These are phyloP conservation scores for Dascillus cervinus DNA, from an alignment of 2,888 invertebrate species.

Conservation along the genomic window DNA sequence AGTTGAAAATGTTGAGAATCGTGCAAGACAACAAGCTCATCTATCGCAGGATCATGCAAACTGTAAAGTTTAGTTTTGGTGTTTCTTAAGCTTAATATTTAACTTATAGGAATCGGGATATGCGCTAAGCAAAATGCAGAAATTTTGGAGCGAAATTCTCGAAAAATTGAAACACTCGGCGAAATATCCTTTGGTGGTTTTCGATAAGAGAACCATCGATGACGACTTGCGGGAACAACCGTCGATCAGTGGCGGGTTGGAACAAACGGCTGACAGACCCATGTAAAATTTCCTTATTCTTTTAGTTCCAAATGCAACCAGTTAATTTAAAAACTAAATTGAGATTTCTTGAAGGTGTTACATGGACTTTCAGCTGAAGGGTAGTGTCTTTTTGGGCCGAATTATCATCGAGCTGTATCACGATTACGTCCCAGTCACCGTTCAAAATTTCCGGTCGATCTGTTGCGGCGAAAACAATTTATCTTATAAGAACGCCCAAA, in stretches of 20 bases:
- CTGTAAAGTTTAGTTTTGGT: constrained; percentile 12
- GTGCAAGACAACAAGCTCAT: constrained; percentile 26
- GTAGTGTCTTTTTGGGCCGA: constrained; percentile 33
- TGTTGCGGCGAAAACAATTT: constrained; percentile 29
- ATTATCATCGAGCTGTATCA: constrained; percentile 38
- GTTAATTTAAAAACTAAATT: constrained; percentile 1
- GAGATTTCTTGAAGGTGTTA: constrained; percentile 28
- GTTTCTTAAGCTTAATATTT: neutral
- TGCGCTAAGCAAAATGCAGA: constrained; percentile 17
- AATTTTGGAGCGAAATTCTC: constrained; percentile 24
- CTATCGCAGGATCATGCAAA: constrained; percentile 17
- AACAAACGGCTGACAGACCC: constrained; percentile 10
- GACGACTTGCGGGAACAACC: constrained; percentile 24
- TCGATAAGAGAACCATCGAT: constrained; percentile 27
- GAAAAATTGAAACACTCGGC: constrained; percentile 24
- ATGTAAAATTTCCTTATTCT: constrained; percentile 9
- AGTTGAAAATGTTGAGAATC: constrained; percentile 23
- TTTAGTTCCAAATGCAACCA: neutral
- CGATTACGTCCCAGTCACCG: constrained; percentile 38
- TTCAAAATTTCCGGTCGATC: constrained; percentile 38
- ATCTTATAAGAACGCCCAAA: constrained; percentile 34
- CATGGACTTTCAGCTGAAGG: constrained; percentile 35
- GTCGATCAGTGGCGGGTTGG: constrained; percentile 28
- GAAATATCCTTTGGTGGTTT: constrained; percentile 29
- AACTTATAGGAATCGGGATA: constrained; percentile 23